These are phyloP conservation scores for Fratercula arctica DNA, from an alignment of 2,797 vertebrate species.

Conservation along the genomic window DNA sequence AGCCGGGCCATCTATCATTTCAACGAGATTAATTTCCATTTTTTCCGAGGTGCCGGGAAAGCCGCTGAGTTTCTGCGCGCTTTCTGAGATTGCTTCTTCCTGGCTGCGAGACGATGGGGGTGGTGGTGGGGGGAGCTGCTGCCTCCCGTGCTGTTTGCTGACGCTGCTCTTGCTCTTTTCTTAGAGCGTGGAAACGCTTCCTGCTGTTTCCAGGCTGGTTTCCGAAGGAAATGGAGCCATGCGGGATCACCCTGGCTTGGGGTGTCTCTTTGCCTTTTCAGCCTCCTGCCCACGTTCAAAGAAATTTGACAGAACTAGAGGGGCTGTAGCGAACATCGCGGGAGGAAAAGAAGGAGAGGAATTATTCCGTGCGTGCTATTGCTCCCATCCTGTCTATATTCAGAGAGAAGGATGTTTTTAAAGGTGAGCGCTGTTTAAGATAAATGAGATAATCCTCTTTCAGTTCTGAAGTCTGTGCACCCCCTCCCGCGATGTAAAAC, in stretches of 20 bases:
- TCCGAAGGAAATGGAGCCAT: not conserved
- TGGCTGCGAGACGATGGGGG: not conserved
- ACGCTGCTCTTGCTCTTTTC: not conserved
- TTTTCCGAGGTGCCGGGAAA: not conserved
- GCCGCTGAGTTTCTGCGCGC: not conserved
- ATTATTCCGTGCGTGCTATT: not conserved
- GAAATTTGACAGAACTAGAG: not conserved
- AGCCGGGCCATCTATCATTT: fast-evolving
- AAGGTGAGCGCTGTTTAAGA: not conserved
- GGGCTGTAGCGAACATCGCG: not conserved
- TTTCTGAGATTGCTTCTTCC: not conserved
- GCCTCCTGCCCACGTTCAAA: not conserved
- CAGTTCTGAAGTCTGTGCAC: not conserved
- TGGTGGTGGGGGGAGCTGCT: not conserved
- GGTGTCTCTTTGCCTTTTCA: not conserved
- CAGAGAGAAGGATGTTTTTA: not conserved
- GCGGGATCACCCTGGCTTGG: not conserved
- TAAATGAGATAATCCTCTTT: not conserved
- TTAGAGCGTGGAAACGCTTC: not conserved
- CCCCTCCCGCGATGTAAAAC: not conserved
- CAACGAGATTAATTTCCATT: not conserved
- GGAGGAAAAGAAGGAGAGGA: not conserved
- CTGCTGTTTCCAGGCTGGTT: not conserved
- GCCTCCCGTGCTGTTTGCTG: not conserved
- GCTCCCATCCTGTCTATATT: not conserved